A percentile compares a stretch with the other conserved stretches of the same genome.
phyloP scores from a whole-genome alignment of 2,888 invertebrate species.

The Caenorhabditis angaria region DNA sequence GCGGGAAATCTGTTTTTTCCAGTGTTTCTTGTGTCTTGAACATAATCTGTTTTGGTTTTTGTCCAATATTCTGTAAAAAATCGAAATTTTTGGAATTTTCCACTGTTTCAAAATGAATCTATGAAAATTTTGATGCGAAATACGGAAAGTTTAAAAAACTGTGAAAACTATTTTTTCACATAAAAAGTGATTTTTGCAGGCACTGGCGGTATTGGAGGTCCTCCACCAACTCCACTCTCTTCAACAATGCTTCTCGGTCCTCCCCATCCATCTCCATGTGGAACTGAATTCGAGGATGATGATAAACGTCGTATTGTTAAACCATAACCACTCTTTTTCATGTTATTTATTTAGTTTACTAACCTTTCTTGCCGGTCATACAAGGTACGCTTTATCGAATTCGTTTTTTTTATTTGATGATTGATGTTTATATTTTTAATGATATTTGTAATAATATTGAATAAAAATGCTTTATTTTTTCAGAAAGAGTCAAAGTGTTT shows the following conservation, averaged over 20 bases:
- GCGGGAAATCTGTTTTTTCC: too few relatives aligned
- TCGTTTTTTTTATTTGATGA: background rate
- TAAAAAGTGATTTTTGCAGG: constrained; percentile 16
- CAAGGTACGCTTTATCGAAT: background rate
- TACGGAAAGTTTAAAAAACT: background rate
- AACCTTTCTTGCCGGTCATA: background rate
- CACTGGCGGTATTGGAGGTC: constrained; percentile 41
- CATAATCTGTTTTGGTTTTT: too few relatives aligned
- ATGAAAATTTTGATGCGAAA: too few relatives aligned
- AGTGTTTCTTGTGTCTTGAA: too few relatives aligned
- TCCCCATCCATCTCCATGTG: constrained; percentile 44
- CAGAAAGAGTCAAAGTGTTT: too few relatives aligned
- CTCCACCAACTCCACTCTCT: constrained; percentile 45
- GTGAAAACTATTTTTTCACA: background rate
- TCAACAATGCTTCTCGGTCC: constrained; percentile 41
- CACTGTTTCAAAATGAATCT: too few relatives aligned
- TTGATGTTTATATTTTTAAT: background rate
- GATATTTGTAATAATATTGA: constrained; percentile 5
- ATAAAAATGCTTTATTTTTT: too few relatives aligned
- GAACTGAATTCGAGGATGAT: constrained; percentile 43
- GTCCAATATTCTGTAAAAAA: too few relatives aligned
- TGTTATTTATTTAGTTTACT: background rate
- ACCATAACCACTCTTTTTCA: background rate
- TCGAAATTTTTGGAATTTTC: too few relatives aligned
- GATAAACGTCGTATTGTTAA: constrained; percentile 40